Evolutionary conservation across 1,140 invertebrate species (phyloP).

Genomic region (Pemphigus obesinymphae): DNA sequence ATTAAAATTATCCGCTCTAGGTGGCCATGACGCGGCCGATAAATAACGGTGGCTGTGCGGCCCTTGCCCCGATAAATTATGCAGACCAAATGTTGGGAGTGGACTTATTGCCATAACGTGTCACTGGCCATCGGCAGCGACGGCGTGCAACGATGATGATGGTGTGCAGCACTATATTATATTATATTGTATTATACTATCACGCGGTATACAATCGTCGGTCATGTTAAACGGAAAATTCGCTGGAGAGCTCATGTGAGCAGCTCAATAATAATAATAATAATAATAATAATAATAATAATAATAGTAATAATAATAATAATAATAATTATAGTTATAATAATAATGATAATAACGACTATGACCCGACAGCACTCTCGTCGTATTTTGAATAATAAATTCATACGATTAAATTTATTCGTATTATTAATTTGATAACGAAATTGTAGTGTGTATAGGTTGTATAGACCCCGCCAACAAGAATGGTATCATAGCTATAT

Average conservation of each 20-base stretch:
- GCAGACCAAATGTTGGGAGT: not conserved
- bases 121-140: not conserved
- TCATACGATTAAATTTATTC: too few relatives aligned
- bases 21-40: constrained; percentile 13
- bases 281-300: too few relatives aligned
- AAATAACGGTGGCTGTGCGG: not conserved
- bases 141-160: not conserved
- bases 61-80: constrained; percentile 9
- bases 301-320: too few relatives aligned
- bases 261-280: not conserved
- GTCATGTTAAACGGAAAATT: constrained; percentile 1
- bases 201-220: not conserved
- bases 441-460: too few relatives aligned
- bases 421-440: not conserved
- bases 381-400: not conserved
- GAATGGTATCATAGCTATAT: too few relatives aligned
- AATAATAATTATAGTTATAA: too few relatives aligned
- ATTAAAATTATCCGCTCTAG: constrained; percentile 36
- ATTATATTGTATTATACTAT: not conserved
- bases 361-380: not conserved
- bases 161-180: not conserved
- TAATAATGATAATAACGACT: not conserved
- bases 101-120: not conserved
- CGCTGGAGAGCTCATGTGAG: not conserved
- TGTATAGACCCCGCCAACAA: too few relatives aligned